Conservation (phyloP, 2,113 vertebrate species). For the Bubo scandiacus region DNA sequence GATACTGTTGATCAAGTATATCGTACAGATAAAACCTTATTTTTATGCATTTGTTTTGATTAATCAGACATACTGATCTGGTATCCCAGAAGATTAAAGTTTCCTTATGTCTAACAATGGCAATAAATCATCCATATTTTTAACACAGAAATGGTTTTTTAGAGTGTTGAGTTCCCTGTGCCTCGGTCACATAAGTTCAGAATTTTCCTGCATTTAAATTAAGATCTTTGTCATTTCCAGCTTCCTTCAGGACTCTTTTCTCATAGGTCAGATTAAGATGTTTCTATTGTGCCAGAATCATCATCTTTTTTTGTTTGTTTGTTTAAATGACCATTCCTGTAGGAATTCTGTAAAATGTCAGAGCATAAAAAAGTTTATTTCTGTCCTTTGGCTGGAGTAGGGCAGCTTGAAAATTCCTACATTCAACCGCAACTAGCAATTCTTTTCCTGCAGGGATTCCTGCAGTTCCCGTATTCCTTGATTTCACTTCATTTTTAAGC, state of each 20-base stretch:
- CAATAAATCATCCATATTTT: conserved; percentile 34
- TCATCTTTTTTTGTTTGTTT: conserved; percentile 5
- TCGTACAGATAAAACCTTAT: not conserved
- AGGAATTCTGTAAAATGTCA: conserved; percentile 28
- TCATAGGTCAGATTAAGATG: conserved; percentile 40
- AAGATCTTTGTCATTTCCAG: conserved; percentile 19
- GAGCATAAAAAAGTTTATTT: not conserved
- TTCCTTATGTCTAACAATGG: not conserved
- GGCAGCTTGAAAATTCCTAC: not conserved
- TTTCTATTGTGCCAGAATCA: conserved; percentile 3
- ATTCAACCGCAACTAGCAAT: not conserved
- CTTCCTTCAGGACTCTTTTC: conserved; percentile 19
- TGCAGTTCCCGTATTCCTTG: not conserved
- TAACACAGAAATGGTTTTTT: not conserved
- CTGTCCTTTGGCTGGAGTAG: not conserved
- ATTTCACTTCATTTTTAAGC: conserved; percentile 3
- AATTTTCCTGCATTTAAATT: conserved; percentile 32
- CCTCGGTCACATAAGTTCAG: conserved; percentile 27
- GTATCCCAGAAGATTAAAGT: not conserved
- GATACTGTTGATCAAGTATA: not conserved
- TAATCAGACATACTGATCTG: not conserved
- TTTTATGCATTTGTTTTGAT: not conserved
- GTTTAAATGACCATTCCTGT: conserved; percentile 19
- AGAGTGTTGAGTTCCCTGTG: conserved; percentile 36
- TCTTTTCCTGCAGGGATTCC: not conserved